Percentiles rank a stretch among this genome's conserved stretches.
Evolutionary conservation across 2,113 vertebrate genomes (phyloP).

Genomic region (Galemys pyrenaicus): DNA sequence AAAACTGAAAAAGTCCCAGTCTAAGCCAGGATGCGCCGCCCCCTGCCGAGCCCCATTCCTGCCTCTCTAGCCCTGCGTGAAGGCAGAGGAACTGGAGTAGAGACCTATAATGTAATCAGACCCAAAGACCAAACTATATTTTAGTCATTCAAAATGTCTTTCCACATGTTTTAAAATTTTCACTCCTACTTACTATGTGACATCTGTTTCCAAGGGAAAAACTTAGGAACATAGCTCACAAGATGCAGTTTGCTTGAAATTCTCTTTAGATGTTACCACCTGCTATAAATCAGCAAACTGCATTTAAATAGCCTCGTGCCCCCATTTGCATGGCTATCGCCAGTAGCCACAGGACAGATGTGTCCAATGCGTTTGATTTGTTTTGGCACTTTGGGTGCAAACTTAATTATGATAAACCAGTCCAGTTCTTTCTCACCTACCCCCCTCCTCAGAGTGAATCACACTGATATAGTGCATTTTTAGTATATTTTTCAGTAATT

Average conservation of each 20-base stretch:
- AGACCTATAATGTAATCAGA: neutral
- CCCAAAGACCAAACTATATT: neutral
- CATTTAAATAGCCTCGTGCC: neutral
- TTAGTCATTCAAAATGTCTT: neutral
- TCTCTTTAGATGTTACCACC: conserved; percentile 38
- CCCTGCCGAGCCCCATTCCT: neutral
- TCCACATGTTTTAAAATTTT: neutral
- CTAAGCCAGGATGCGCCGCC: fast-evolving
- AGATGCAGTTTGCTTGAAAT: neutral
- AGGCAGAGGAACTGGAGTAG: neutral
- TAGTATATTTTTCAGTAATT: conserved; percentile 66
- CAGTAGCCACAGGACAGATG: conserved; percentile 32
- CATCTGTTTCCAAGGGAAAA: conserved; percentile 50
- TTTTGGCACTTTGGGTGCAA: conserved; percentile 52
- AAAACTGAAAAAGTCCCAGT: neutral
- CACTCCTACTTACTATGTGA: neutral
- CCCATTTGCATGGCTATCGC: neutral
- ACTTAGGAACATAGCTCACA: neutral
- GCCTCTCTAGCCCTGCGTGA: neutral
- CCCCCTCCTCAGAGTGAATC: conserved; percentile 37
- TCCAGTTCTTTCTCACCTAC: neutral
- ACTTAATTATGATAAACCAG: conserved; percentile 70
- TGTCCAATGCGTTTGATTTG: conserved; percentile 40
- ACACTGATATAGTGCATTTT: conserved; percentile 57
- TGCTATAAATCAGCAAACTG: neutral